Evolutionary conservation across 2,797 vertebrate genomes (phyloP).

Genomic region (Neoniphon sammara): DNA sequence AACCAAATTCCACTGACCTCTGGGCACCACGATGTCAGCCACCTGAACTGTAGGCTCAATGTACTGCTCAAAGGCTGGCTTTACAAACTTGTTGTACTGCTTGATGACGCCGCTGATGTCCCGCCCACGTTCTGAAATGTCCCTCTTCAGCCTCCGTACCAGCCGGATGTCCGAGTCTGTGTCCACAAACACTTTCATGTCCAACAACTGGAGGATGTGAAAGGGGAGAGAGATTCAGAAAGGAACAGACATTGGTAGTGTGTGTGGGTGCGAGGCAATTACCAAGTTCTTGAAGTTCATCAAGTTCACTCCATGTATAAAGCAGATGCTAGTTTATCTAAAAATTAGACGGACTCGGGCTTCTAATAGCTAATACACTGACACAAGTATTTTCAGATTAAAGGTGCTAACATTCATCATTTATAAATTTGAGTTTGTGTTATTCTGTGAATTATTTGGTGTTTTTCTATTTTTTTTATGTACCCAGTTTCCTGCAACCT

Average conservation of each 20-base stretch:
- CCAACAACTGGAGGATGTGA: conserved; percentile 77
- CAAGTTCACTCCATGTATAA: no score
- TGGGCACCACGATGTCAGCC: conserved; percentile 88
- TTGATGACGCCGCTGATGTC: conserved; percentile 87
- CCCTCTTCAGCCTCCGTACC: conserved; percentile 85
- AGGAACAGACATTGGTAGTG: background rate
- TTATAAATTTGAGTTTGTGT: no score
- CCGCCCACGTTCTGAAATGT: conserved; percentile 84
- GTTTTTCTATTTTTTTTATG: no score
- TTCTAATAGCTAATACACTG: no score
- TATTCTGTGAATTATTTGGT: no score
- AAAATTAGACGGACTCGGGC: no score
- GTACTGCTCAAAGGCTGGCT: conserved; percentile 88
- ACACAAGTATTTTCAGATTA: no score
- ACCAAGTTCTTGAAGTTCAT: no score
- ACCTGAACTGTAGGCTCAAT: conserved; percentile 88
- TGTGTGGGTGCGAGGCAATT: no score
- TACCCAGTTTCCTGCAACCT: no score
- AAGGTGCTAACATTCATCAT: no score
- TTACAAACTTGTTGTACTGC: conserved; percentile 90
- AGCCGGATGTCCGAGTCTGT: conserved; percentile 88
- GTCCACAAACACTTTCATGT: conserved; percentile 91
- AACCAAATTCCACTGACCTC: conserved; percentile 73
- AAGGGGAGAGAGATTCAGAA: background rate
- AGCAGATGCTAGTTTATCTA: no score